Conservation (phyloP, 2,888 invertebrate species). For the Drosophila kambysellisi region DNA sequence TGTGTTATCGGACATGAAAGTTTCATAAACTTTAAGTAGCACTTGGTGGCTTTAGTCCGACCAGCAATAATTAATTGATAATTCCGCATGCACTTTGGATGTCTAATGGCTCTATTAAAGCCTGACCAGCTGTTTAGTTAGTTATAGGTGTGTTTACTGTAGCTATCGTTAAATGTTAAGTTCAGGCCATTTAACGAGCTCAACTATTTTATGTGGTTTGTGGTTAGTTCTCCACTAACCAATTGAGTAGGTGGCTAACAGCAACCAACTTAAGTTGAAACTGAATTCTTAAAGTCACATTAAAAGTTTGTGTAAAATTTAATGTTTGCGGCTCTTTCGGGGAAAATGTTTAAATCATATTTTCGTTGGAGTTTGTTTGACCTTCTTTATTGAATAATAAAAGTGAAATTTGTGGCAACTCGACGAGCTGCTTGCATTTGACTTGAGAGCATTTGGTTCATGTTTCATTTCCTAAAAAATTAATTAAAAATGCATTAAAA, state of each 20-base stretch:
- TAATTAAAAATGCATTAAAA: slow-evolving; percentile 75
- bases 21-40: slow-evolving; percentile 58
- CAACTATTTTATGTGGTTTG: slow-evolving; percentile 15
- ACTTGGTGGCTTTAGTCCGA: slow-evolving; percentile 28
- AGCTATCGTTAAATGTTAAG: slow-evolving; percentile 12
- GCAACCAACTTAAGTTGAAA: neutral
- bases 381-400: neutral
- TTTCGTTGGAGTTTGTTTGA: neutral
- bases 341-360: neutral
- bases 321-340: neutral
- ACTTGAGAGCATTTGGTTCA: slow-evolving; percentile 1
- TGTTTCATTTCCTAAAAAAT: slow-evolving; percentile 49
- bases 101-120: slow-evolving; percentile 60
- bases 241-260: neutral
- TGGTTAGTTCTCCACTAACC: neutral
- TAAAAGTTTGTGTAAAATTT: neutral
- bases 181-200: slow-evolving; percentile 6
- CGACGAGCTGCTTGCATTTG: neutral
- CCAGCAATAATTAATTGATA: slow-evolving; percentile 58
- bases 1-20: slow-evolving; percentile 38
- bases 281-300: neutral
- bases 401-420: neutral
- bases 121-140: neutral
- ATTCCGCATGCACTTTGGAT: slow-evolving; percentile 44
- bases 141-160: slow-evolving; percentile 17